A percentile compares a stretch with the other conserved stretches of the same genome.
Conservation (phyloP, 1,140 invertebrate genomes). For the Latrodectus geometricus region DNA sequence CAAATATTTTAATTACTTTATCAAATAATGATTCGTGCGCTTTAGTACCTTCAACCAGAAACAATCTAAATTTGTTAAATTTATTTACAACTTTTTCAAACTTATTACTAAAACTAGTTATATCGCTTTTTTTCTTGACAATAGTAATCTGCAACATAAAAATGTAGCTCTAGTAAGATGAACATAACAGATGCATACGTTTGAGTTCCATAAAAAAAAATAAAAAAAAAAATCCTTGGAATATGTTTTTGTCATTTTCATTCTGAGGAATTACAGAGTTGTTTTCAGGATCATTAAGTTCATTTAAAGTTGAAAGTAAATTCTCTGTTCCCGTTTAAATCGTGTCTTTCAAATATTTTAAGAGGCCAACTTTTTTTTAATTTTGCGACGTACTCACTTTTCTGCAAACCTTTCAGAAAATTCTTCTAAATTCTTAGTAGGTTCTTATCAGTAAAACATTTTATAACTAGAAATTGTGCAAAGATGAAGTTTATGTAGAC, state of each 20-base stretch:
- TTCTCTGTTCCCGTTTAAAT: background rate
- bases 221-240: background rate
- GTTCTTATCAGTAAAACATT: too few species aligned
- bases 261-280: constrained; percentile 3
- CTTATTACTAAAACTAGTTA: background rate
- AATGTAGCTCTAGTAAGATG: background rate
- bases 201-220: background rate
- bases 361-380: background rate
- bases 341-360: background rate
- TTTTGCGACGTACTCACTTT: background rate
- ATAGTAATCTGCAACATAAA: constrained; percentile 18
- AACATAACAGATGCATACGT: constrained; percentile 17
- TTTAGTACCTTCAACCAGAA: background rate
- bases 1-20: constrained; percentile 1
- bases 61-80: background rate
- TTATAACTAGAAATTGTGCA: too few species aligned
- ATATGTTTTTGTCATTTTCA: background rate
- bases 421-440: too few species aligned
- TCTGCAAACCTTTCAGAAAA: background rate
- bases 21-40: background rate
- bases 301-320: background rate
- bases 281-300: background rate
- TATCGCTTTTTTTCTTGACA: background rate
- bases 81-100: background rate
- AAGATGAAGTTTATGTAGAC: too few species aligned